phyloP scores from a whole-genome alignment of 2,113 vertebrate genomes.

The Antigone vipio region DNA sequence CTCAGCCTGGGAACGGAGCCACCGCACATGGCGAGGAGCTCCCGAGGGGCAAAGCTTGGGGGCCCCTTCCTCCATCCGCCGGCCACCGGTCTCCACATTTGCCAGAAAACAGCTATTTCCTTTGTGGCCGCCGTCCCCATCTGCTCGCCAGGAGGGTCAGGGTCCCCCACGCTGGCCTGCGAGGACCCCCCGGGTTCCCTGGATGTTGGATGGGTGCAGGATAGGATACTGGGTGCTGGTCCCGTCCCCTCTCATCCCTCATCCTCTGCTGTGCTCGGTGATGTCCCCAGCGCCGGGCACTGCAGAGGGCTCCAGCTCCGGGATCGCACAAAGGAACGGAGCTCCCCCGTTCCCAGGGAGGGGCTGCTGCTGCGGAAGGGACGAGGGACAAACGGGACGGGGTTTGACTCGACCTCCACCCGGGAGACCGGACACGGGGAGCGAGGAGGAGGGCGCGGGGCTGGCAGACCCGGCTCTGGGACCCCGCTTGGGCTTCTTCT shows the following conservation, averaged over 20 bases:
- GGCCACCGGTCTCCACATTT: neutral
- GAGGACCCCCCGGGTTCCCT: neutral
- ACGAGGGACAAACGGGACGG: neutral
- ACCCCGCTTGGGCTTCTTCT: no score
- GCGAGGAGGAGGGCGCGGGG: neutral
- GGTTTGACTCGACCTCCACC: neutral
- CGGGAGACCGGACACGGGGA: accelerated
- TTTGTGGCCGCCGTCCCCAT: neutral
- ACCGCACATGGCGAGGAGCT: neutral
- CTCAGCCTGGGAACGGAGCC: neutral
- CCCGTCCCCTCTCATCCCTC: neutral
- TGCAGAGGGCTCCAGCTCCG: neutral
- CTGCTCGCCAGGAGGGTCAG: neutral
- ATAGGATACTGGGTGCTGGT: neutral
- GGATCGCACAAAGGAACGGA: neutral
- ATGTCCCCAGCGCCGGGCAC: neutral
- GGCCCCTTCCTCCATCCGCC: neutral
- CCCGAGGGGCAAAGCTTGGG: accelerated
- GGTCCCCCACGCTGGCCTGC: accelerated
- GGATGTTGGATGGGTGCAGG: accelerated
- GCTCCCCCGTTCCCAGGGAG: neutral
- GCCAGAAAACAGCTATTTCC: neutral
- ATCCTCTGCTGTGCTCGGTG: neutral
- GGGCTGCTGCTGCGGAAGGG: neutral
- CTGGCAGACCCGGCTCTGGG: neutral